Evolutionary conservation across 1,140 invertebrate genomes (phyloP), one percentile per base, ranked within the genome.

Genomic region (Bacillus rossius): DNA sequence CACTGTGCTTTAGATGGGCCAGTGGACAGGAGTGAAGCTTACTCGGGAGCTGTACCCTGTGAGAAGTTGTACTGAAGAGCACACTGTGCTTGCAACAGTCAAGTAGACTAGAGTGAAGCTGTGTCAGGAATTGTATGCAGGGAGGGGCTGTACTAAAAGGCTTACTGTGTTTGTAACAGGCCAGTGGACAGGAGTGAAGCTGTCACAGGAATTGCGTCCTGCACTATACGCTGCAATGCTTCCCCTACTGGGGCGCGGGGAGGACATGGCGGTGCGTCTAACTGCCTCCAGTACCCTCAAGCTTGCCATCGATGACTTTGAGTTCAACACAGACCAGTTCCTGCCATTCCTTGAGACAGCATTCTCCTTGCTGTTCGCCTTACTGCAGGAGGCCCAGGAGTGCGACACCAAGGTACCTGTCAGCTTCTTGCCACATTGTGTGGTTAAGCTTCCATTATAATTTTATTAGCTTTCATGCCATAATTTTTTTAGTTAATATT

Each of bases 381-480:
- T 98, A 45, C 75, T 98, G 45, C 90, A 91, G 69, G 89, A 95
- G 75, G 89, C 90, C 0, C 80, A 84, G 63, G 92, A 96, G 75
- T 95, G 91, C 79, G 94, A 97, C 74, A 94, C 91, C 2, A 98
- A 96, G 77, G 87, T 89, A 79, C 64, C n/a, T n/a, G n/a, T n/a
- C n/a, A n/a, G n/a, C n/a, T n/a, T n/a, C n/a, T n/a, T n/a, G n/a
- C n/a, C n/a, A n/a, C n/a, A n/a, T n/a, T n/a, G n/a, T n/a, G n/a
- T n/a, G n/a, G n/a, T n/a, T n/a, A n/a, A n/a, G n/a, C n/a, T n/a
- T n/a, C n/a, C n/a, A n/a, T n/a, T n/a, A n/a, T n/a, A n/a, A n/a
- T n/a, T n/a, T n/a, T n/a, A n/a, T n/a, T n/a, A n/a, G n/a, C n/a
- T n/a, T n/a, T n/a, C n/a, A n/a, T n/a, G n/a, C n/a, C n/a, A n/a